phyloP scores from a whole-genome alignment of 1,140 invertebrate species.

The Dreissena rostriformis region DNA sequence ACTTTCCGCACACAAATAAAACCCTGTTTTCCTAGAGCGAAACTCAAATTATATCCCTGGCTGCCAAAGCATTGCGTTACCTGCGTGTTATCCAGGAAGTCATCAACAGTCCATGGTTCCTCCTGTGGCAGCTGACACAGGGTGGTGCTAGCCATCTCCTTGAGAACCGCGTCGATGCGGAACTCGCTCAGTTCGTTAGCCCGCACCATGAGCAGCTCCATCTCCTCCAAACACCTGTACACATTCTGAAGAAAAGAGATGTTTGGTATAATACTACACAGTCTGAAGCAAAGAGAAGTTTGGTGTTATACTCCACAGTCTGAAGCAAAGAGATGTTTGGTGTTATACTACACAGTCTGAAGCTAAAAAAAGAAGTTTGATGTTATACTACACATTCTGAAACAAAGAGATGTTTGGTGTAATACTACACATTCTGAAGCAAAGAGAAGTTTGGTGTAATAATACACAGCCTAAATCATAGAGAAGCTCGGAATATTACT shows the following conservation, averaged over 20 bases:
- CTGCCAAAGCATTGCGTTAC: constrained; percentile 39
- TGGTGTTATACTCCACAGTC: too few relatives aligned
- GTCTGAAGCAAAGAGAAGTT: too few relatives aligned
- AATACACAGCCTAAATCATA: too few relatives aligned
- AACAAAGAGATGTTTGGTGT: too few relatives aligned
- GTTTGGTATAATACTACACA: background rate
- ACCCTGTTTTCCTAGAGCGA: too few relatives aligned
- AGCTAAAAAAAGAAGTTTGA: too few relatives aligned
- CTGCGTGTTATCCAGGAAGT: constrained; percentile 90
- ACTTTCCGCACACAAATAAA: background rate
- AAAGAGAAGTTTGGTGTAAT: too few relatives aligned
- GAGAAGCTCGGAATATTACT: too few relatives aligned
- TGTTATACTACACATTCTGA: too few relatives aligned
- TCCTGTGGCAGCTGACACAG: constrained; percentile 90
- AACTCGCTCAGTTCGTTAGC: constrained; percentile 96
- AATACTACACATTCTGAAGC: too few relatives aligned
- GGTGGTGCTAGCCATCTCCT: constrained; percentile 92
- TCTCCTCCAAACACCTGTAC: constrained; percentile 89
- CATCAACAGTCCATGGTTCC: constrained; percentile 92
- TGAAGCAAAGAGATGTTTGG: too few relatives aligned
- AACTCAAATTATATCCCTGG: background rate
- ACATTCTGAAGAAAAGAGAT: constrained; percentile 78
- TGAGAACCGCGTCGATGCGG: constrained; percentile 92
- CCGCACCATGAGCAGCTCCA: constrained; percentile 90
- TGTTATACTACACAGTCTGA: too few relatives aligned